Evolutionary conservation across 2,797 vertebrate genomes (phyloP).

Genomic region (Manis pentadactyla): DNA sequence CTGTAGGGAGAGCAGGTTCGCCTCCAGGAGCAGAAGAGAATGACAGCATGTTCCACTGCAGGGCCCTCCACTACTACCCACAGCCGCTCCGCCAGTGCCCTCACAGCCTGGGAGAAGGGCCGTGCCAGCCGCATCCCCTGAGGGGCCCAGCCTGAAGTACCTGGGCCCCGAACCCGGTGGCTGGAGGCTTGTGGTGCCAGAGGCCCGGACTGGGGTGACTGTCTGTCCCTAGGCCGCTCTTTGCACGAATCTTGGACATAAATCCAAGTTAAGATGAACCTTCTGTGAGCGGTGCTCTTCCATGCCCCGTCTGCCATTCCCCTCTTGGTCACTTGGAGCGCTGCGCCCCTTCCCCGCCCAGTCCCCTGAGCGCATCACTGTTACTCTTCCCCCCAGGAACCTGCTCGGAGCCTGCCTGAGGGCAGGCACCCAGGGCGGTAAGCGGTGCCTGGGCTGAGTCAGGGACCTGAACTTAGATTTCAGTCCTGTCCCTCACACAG

Average conservation of each 20-base stretch:
- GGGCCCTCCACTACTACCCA: neutral
- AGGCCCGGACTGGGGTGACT: neutral
- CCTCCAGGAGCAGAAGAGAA: neutral
- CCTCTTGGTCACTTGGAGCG: neutral
- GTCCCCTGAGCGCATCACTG: too few relatives aligned
- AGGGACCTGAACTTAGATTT: neutral
- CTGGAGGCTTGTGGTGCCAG: neutral
- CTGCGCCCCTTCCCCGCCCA: neutral
- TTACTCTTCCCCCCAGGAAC: neutral
- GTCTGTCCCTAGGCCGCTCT: slow-evolving; percentile 7
- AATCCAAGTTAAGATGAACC: slow-evolving; percentile 46
- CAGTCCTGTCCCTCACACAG: neutral
- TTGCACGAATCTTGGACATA: slow-evolving; percentile 71
- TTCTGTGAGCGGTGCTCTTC: neutral
- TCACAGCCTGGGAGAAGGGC: neutral
- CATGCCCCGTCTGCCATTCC: neutral
- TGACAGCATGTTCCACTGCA: fast-evolving
- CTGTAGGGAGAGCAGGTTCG: neutral
- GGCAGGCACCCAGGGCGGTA: neutral
- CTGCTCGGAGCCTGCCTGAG: neutral
- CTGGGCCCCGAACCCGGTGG: neutral
- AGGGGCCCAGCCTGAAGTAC: neutral
- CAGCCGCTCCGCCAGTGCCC: neutral
- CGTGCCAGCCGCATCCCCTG: neutral
- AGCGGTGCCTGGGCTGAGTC: neutral